Percentiles rank a stretch among this genome's conserved stretches.
phyloP scores from a whole-genome alignment of 1,140 invertebrate genomes.

The Drosophila melanica region DNA sequence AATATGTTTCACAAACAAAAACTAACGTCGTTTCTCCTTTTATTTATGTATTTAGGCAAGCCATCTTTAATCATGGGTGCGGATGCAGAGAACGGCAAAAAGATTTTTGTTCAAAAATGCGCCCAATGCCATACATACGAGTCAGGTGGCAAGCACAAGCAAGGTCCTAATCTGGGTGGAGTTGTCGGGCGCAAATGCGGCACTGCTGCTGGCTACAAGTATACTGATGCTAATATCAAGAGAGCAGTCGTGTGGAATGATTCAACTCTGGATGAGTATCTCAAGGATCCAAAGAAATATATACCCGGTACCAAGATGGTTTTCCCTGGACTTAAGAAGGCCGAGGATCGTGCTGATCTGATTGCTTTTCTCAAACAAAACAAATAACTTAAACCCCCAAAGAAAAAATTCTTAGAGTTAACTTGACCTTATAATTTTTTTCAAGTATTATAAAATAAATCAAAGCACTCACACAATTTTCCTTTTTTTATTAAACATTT shows the following conservation, averaged over 20 bases:
- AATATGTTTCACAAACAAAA: slow-evolving; percentile 9
- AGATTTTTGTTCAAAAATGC: slow-evolving; percentile 94
- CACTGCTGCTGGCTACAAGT: slow-evolving; percentile 90
- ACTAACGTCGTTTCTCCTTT: slow-evolving; percentile 3
- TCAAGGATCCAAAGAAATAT: slow-evolving; percentile 92
- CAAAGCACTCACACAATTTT: no score
- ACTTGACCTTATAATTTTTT: not conserved
- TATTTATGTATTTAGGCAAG: not conserved
- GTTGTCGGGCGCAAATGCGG: slow-evolving; percentile 94
- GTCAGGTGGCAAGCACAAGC: slow-evolving; percentile 93
- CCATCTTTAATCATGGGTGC: slow-evolving; percentile 69
- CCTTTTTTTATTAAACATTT: no score
- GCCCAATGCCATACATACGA: slow-evolving; percentile 95
- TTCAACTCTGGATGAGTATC: slow-evolving; percentile 87
- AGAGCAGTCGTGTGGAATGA: slow-evolving; percentile 87
- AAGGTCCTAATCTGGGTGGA: slow-evolving; percentile 94
- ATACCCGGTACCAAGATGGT: slow-evolving; percentile 95
- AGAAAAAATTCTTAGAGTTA: not conserved
- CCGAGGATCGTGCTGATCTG: slow-evolving; percentile 89
- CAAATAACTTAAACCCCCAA: slow-evolving; percentile 22
- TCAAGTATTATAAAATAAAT: no score
- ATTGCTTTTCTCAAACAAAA: slow-evolving; percentile 87
- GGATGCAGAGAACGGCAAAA: slow-evolving; percentile 94
- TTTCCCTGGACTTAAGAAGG: slow-evolving; percentile 92
- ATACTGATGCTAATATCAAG: slow-evolving; percentile 94